Percentiles rank a stretch among this genome's conserved stretches.
Conservation (phyloP, 2,113 vertebrate genomes). For the Mormoops blainvillei region DNA sequence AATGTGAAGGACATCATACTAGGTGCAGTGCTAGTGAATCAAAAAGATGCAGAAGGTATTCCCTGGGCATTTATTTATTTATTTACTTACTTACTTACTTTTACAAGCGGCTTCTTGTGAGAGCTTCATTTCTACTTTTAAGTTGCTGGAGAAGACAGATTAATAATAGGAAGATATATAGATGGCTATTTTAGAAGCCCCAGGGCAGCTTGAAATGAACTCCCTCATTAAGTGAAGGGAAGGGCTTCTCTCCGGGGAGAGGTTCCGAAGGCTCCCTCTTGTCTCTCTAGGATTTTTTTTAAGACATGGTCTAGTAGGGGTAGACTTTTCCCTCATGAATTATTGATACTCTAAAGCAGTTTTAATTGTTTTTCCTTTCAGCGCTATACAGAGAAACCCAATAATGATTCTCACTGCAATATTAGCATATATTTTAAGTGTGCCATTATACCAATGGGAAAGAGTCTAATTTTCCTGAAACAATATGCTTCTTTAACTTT, state of each 20-base stretch:
- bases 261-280: constrained; percentile 38
- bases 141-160: neutral
- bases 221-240: neutral
- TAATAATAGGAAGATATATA: constrained; percentile 1
- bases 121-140: neutral
- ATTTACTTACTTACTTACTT: neutral
- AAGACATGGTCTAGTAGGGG: constrained; percentile 51
- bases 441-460: constrained; percentile 21
- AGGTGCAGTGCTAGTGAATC: neutral
- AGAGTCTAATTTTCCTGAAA: constrained; percentile 56
- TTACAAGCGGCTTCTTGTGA: constrained; percentile 18
- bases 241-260: constrained; percentile 26
- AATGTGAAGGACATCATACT: neutral
- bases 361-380: constrained; percentile 72
- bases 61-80: neutral
- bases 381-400: constrained; percentile 40
- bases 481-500: constrained; percentile 63
- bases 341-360: constrained; percentile 64
- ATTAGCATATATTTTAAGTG: constrained; percentile 66
- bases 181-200: constrained; percentile 18
- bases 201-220: constrained; percentile 42
- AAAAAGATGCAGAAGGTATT: neutral
- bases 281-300: constrained; percentile 52
- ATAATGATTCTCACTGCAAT: constrained; percentile 53
- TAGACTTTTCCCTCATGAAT: constrained; percentile 64